Evolutionary conservation across 2,113 vertebrate species (phyloP), one percentile per base, ranked within the genome.

Genomic region (Orycteropus afer): DNA sequence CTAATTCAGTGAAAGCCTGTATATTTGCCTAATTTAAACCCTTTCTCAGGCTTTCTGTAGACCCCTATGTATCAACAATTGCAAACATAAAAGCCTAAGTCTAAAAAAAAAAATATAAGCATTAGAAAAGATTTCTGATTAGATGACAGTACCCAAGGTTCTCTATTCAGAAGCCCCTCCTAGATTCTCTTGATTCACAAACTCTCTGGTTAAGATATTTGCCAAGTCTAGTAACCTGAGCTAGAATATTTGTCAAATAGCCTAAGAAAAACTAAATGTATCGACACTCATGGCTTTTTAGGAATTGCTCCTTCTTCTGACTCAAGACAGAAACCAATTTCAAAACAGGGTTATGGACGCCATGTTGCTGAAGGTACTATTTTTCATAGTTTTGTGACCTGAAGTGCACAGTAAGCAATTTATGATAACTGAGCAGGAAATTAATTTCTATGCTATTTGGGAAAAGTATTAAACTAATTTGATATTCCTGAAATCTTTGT

Each of bases 101-200:
- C 20, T 55, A 61, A 65, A 69, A 53, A 40, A 87, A 92, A 73
- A 71, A 83, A 23, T 59, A 29, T 47, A 40, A 67, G 53, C 17
- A 71, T 71, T 71, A 89, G 90, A 86, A 47, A 94, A 89, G 73
- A 71, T 84, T 63, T 90, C 84, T 88, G 17, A 34, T 77, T 85
- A 81, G 25, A 29, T 47, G 59, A 34, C 63, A 86, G 85, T 49
- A 57, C 3, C 12, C 15, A 92, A 77, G 10, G 69, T 42, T 71
- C 17, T 82, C 37, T 85, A 63, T 59, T 65, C 78, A 71, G 37
- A 86, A 78, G 12, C 1, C 61, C 42, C 86, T 86, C 29, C 34
- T 92, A 29, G 25, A 59, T 69, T 25, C n/a, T 90, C 78, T 78
- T 77, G 81, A 94, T 94, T 93, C 73, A 42, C 17, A 94, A 37